These are phyloP conservation scores for Dione vanillae DNA, from an alignment of 2,888 invertebrate genomes.

Conservation along the genomic window DNA sequence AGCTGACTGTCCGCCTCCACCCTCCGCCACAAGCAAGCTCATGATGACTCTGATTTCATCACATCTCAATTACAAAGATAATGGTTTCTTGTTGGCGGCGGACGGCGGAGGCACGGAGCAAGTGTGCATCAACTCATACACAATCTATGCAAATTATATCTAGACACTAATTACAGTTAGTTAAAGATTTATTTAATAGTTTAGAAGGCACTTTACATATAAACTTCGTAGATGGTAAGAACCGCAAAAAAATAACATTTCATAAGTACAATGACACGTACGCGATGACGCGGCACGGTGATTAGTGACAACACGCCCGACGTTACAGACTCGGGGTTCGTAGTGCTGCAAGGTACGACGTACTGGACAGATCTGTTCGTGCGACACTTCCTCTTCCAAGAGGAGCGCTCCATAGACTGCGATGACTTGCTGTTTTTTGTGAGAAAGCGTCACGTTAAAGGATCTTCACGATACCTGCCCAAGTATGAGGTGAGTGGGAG, in stretches of 20 bases:
- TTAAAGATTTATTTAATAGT: conserved; percentile 24
- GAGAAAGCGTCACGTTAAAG: conserved; percentile 94
- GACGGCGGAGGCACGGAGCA: not conserved
- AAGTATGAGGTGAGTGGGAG: conserved; percentile 90
- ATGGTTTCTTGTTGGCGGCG: not conserved
- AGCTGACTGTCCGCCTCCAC: not conserved
- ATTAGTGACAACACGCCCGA: not conserved
- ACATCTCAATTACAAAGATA: conserved; percentile 28
- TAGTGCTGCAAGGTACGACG: conserved; percentile 95
- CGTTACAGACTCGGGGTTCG: conserved; percentile 92
- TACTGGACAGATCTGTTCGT: conserved; percentile 98
- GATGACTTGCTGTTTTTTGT: conserved; percentile 98
- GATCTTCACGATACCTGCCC: conserved; percentile 93
- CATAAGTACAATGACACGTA: conserved; percentile 6
- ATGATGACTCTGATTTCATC: not conserved
- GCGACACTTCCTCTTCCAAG: conserved; percentile 95
- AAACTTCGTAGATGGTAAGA: conserved; percentile 15
- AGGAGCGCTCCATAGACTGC: conserved; percentile 94
- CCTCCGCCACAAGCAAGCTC: not conserved
- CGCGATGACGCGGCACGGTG: no score
- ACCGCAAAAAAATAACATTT: conserved; percentile 8
- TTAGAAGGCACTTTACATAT: conserved; percentile 38
- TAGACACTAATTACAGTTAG: conserved; percentile 20
- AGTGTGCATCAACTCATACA: conserved; percentile 9
- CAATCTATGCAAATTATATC: conserved; percentile 31